phyloP scores from a whole-genome alignment of 1,140 invertebrate genomes.

The Goniozus legneri region DNA sequence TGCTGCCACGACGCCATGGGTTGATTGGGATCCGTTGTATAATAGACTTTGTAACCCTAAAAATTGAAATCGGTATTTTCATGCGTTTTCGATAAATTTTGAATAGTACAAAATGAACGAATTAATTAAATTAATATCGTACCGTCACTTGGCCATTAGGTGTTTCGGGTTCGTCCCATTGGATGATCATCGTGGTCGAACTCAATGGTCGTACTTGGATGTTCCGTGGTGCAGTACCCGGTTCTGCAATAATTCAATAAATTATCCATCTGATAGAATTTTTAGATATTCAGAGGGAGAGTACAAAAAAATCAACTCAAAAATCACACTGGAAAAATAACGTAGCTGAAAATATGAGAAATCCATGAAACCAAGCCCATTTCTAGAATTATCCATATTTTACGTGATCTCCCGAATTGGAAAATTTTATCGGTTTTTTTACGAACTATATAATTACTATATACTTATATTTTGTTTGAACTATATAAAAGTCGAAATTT shows the following conservation, averaged over 20 bases:
- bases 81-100: slow-evolving; percentile 3
- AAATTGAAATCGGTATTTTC: neutral
- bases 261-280: too few species aligned
- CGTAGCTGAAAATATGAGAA: too few species aligned
- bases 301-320: too few species aligned
- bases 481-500: too few species aligned
- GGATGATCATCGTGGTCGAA: slow-evolving; percentile 91
- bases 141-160: slow-evolving; percentile 96
- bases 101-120: neutral
- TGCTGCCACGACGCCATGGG: slow-evolving; percentile 87
- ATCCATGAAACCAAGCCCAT: too few species aligned
- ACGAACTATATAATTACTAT: too few species aligned
- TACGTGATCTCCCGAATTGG: too few species aligned
- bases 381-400: too few species aligned
- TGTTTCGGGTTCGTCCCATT: slow-evolving; percentile 95
- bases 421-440: too few species aligned
- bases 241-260: slow-evolving; percentile 69
- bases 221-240: slow-evolving; percentile 89
- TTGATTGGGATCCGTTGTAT: slow-evolving; percentile 83
- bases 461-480: too few species aligned
- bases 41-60: slow-evolving; percentile 97
- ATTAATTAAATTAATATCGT: slow-evolving; percentile 16
- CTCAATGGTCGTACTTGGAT: slow-evolving; percentile 90
- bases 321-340: too few species aligned
- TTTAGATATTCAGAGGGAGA: too few species aligned